Conservation (phyloP, 2,888 invertebrate species). For the Stenoptilia bipunctidactyla region DNA sequence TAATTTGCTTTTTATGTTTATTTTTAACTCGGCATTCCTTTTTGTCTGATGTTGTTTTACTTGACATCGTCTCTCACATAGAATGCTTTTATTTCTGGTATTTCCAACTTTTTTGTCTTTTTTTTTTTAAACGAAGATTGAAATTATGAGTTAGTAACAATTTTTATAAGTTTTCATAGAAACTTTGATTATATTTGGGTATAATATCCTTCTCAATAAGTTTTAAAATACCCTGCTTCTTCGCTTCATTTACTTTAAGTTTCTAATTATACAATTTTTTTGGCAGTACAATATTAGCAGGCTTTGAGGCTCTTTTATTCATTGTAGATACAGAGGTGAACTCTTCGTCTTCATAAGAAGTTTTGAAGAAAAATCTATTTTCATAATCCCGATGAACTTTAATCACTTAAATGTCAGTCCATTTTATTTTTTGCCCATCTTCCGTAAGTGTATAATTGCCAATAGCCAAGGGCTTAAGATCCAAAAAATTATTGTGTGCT, state of each 20-base stretch:
- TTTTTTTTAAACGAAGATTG: conserved; percentile 7
- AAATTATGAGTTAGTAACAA: no score
- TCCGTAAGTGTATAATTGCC: conserved; percentile 8
- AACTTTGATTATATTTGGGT: conserved; percentile 1
- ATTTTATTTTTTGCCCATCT: conserved; percentile 10
- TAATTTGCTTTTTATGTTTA: conserved; percentile 7
- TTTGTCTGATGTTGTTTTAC: conserved; percentile 7
- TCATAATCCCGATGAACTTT: conserved; percentile 3
- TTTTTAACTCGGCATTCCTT: conserved; percentile 5
- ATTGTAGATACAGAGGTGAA: conserved; percentile 8
- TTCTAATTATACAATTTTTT: conserved; percentile 2
- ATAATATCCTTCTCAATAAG: neutral
- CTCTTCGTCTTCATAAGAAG: conserved; percentile 8
- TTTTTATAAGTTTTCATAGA: conserved; percentile 1
- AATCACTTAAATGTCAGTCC: conserved; percentile 9
- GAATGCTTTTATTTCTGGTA: conserved; percentile 2
- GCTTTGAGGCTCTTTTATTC: conserved; percentile 5
- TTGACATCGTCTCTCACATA: conserved; percentile 8
- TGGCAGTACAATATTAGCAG: conserved; percentile 1
- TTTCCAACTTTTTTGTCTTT: conserved; percentile 1
- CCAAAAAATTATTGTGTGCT: conserved; percentile 11
- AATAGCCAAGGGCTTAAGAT: conserved; percentile 8
- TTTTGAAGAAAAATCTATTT: conserved; percentile 6
- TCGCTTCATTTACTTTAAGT: conserved; percentile 2
- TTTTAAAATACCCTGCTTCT: conserved; percentile 2